A percentile compares a stretch with the other conserved stretches of the same genome.
phyloP scores from a whole-genome alignment of 2,888 invertebrate genomes.

The Oasisia sp. region DNA sequence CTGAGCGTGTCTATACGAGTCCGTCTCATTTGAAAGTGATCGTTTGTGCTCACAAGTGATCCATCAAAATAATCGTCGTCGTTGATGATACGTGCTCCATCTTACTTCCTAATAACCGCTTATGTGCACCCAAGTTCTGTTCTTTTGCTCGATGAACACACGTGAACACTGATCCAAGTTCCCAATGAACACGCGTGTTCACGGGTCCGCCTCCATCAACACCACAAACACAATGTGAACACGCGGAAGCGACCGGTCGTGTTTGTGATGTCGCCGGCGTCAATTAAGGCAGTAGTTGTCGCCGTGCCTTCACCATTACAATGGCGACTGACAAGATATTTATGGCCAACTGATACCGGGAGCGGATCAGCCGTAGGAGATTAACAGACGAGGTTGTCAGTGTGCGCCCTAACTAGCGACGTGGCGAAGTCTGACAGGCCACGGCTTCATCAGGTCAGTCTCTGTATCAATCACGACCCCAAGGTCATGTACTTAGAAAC shows the following conservation, averaged over 20 bases:
- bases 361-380: background rate
- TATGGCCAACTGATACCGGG: background rate
- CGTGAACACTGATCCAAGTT: background rate
- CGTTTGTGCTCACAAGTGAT: no score
- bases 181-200: background rate
- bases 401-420: background rate
- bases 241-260: background rate
- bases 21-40: no score
- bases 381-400: background rate
- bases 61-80: no score
- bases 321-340: background rate
- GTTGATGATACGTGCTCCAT: no score
- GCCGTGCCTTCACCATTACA: background rate
- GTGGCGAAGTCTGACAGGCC: background rate
- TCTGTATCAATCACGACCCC: background rate
- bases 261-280: background rate
- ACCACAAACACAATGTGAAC: background rate
- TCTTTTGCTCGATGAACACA: no score
- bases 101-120: no score
- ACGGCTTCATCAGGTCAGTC: background rate
- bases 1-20: no score
- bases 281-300: constrained; percentile 5
- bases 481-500: background rate
- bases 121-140: no score
- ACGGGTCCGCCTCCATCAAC: background rate